A percentile compares a stretch with the other conserved stretches of the same genome.
These are phyloP conservation scores for Pemphigus obesinymphae DNA, from an alignment of 1,140 invertebrate genomes.

Conservation along the genomic window DNA sequence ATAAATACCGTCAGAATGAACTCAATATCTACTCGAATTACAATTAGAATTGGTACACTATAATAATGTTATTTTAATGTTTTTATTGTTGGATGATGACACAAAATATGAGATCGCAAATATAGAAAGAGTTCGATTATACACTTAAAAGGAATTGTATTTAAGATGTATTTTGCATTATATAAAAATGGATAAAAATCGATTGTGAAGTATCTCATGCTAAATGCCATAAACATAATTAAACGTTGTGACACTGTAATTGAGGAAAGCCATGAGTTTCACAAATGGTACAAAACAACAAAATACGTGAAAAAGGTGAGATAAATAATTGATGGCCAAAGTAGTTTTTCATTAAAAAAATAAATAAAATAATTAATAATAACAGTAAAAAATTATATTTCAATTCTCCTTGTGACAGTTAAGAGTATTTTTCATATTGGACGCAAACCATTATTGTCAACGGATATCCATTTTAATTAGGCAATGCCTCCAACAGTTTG, in stretches of 20 bases:
- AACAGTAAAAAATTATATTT: neutral
- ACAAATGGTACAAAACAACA: neutral
- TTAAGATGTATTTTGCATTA: neutral
- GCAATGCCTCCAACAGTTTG: neutral
- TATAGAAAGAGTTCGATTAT: neutral
- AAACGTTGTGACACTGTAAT: neutral
- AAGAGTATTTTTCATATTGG: neutral
- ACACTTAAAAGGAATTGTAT: neutral
- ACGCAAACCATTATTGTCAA: neutral
- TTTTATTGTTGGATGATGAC: too few species aligned
- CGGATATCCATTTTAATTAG: neutral
- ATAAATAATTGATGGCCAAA: neutral
- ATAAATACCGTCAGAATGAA: too few species aligned
- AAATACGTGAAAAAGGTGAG: neutral
- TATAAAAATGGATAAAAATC: neutral
- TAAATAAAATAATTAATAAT: neutral
- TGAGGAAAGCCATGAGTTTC: neutral
- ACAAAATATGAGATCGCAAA: too few species aligned
- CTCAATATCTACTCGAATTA: too few species aligned
- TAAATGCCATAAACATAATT: neutral
- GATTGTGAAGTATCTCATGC: neutral
- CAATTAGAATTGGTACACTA: too few species aligned
- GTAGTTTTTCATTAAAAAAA: neutral
- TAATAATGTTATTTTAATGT: too few species aligned
- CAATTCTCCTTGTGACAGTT: neutral